phyloP scores from a whole-genome alignment of 2,113 vertebrate genomes.

The Datnioides undecimradiatus region DNA sequence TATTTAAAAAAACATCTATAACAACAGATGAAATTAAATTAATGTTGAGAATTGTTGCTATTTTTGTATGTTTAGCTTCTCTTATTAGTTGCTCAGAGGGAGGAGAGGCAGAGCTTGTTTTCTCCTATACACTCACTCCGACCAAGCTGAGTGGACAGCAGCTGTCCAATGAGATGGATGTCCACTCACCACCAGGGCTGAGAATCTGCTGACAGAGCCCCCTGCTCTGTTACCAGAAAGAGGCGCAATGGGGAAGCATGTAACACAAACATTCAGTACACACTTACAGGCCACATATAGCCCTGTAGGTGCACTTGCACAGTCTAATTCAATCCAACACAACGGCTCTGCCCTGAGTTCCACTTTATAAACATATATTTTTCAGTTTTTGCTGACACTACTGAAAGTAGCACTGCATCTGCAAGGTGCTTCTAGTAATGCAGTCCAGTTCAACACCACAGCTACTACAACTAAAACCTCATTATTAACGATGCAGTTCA shows the following conservation, averaged over 20 bases:
- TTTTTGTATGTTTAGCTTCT: neutral
- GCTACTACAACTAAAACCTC: no score
- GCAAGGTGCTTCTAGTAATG: no score
- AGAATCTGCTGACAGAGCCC: constrained; percentile 58
- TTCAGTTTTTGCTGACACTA: no score
- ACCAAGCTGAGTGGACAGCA: constrained; percentile 52
- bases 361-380: no score
- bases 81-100: constrained; percentile 17
- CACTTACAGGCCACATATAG: no score
- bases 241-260: neutral
- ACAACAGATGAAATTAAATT: neutral
- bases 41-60: neutral
- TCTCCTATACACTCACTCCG: constrained; percentile 33
- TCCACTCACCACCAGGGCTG: constrained; percentile 30
- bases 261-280: neutral
- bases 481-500: no score
- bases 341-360: no score
- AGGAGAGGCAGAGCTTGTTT: constrained; percentile 18
- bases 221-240: constrained; percentile 15
- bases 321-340: no score
- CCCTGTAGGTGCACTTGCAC: no score
- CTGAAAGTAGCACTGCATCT: no score
- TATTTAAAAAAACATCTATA: neutral
- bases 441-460: no score
- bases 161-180: constrained; percentile 65